These are phyloP conservation scores for Physocephala rufipes DNA, from an alignment of 2,888 invertebrate genomes.

Conservation along the genomic window DNA sequence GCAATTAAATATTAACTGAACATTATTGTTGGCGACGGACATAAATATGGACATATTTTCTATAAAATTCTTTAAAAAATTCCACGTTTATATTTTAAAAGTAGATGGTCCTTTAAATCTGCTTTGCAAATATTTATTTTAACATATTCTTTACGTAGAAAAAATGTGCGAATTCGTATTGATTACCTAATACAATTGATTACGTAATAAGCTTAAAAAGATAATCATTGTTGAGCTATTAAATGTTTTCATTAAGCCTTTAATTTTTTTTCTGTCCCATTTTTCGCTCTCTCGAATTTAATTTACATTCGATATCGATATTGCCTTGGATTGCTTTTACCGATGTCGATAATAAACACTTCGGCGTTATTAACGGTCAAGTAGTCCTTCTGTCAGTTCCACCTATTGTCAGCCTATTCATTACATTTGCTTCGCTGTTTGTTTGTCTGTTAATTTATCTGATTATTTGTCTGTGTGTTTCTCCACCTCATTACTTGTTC, in stretches of 20 bases:
- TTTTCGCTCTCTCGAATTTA: neutral
- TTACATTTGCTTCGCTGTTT: neutral
- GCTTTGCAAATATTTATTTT: too few relatives aligned
- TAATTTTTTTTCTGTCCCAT: conserved; percentile 13
- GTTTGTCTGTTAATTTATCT: conserved; percentile 12
- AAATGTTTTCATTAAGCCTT: conserved; percentile 19
- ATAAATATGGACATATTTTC: too few relatives aligned
- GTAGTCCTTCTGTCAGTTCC: too few relatives aligned
- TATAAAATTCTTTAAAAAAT: too few relatives aligned
- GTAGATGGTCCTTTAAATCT: neutral
- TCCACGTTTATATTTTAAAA: too few relatives aligned
- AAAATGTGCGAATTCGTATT: too few relatives aligned
- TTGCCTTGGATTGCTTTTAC: neutral
- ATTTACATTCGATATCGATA: neutral
- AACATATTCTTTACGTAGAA: too few relatives aligned
- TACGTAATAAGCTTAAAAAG: conserved; percentile 29
- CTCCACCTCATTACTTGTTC: too few relatives aligned
- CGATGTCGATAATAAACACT: conserved; percentile 7
- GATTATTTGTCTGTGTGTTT: too few relatives aligned
- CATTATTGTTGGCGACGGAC: neutral
- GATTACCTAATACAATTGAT: too few relatives aligned
- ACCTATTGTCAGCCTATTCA: too few relatives aligned
- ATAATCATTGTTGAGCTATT: conserved; percentile 31
- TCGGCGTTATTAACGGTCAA: neutral
- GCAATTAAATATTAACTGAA: neutral